Base-by-base conservation (phyloP, 2,797 vertebrate species). In the Oreochromis grahami region DNA sequence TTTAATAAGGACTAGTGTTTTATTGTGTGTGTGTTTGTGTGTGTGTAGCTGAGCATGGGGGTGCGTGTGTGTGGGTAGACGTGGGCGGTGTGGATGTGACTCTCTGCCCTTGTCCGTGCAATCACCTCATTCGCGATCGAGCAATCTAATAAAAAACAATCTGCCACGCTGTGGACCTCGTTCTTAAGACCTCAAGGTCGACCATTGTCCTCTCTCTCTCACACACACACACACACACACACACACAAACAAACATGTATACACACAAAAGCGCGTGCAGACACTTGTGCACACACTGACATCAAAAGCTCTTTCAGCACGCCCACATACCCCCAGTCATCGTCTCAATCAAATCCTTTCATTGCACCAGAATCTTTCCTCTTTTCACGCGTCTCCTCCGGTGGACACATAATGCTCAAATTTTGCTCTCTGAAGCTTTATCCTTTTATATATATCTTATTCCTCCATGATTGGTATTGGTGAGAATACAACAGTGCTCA, bases 131-230 rank as follows among this genome's bases (percentile, higher is more conserved):
- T 92, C 86, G 82, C 74, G 60, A 74, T 86, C 48, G 50, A 74
- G 87, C 87, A 85, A 80, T 83, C 53, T 88, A 92, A 87, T 81
- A 63, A 56, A 84, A 81, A 82, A 79, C 85, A 86, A 68, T 87
- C 78, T 34, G 80, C 82, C 55, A 82, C 11, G 26, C 43, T 89
- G 86, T 89, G 86, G 87, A 91, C 87, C 41, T 72, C 41, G 68
- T 87, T 84, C 65, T 90, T 80, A 78, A 92, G 86, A 81, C 68
- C 81, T 92, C 93, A 95, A 95, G 94, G 94, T 93, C 92, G 90
- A 56, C 36, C 87, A 84, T 82, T 52, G 58, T 79, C 76, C 55
- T 74, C 60, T 50, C 34, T 48, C 55, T 15, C 50, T 2, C 50
- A 4, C 51, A 24, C 52, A 15, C 53, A 50, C 60, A 77, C 50